Conservation (phyloP, 2,888 invertebrate genomes). For the Prenolepis imparis region DNA sequence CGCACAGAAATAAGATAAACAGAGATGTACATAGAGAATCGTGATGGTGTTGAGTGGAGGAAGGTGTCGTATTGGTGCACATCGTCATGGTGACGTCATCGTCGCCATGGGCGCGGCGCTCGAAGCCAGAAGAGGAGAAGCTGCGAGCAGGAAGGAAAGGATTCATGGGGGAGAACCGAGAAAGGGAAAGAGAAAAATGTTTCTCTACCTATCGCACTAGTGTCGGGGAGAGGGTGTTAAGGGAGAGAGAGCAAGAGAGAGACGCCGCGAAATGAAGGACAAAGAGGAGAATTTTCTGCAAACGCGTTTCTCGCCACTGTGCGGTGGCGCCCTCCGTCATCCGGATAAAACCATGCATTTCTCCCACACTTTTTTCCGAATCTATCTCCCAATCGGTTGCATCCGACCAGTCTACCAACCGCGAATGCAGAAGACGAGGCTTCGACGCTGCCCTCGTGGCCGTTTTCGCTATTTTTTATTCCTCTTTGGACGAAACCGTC, state of each 20-base stretch:
- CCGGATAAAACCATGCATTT: conserved; percentile 50
- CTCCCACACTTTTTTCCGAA: conserved; percentile 54
- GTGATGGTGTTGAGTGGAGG: not conserved
- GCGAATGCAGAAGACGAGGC: conserved; percentile 34
- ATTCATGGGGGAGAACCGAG: not conserved
- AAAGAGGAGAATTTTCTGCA: conserved; percentile 59
- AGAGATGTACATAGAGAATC: conserved; percentile 8
- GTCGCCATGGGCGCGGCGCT: conserved; percentile 73
- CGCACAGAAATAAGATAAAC: conserved; percentile 10
- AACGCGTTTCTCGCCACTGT: conserved; percentile 72
- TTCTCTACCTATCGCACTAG: conserved; percentile 9
- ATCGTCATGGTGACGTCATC: conserved; percentile 18
- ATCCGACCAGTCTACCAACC: conserved; percentile 19
- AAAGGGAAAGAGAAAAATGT: conserved; percentile 29
- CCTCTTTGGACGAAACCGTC: not conserved
- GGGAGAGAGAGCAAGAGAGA: conserved; percentile 41
- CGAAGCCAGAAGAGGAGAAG: conserved; percentile 57
- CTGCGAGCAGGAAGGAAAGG: conserved; percentile 37
- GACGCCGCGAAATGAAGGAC: conserved; percentile 54
- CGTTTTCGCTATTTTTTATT: not conserved
- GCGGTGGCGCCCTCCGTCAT: conserved; percentile 81
- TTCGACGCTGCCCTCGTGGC: not conserved
- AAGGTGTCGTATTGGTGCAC: not conserved
- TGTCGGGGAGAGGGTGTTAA: conserved; percentile 23
- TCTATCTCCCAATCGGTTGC: conserved; percentile 19